Conservation (phyloP, 2,113 vertebrate genomes). For the Aviceda subcristata region DNA sequence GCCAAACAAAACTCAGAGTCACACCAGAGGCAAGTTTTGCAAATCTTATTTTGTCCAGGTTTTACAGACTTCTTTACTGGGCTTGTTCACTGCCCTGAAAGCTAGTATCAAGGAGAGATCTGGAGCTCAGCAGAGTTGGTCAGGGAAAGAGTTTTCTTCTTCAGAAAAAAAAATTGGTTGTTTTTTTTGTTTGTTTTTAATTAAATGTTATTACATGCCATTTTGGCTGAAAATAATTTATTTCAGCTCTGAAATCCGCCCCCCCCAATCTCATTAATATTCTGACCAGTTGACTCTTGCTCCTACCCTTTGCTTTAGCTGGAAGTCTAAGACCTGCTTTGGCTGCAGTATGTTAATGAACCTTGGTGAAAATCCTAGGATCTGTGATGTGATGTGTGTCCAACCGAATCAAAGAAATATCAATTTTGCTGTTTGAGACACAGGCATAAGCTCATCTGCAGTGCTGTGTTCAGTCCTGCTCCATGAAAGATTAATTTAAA, state of each 20-base stretch:
- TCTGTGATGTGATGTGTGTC: background rate
- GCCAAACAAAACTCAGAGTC: background rate
- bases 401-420: background rate
- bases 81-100: background rate
- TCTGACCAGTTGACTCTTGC: background rate
- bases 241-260: background rate
- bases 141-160: background rate
- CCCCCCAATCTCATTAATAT: background rate
- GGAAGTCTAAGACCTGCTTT: background rate
- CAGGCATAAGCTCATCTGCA: background rate
- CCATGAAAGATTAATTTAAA: background rate
- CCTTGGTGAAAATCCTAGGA: background rate
- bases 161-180: background rate
- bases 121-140: background rate
- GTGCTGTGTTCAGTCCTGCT: background rate
- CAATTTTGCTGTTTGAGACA: background rate
- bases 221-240: background rate
- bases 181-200: background rate
- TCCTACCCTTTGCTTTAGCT: background rate
- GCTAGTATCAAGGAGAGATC: background rate
- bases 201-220: rapidly evolving
- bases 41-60: background rate
- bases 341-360: background rate
- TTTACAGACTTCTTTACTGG: background rate
- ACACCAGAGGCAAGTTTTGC: background rate